Percentiles rank a stretch among this genome's conserved stretches.
Evolutionary conservation across 2,797 vertebrate species (phyloP).

Genomic region (Gymnopithys bicolor): DNA sequence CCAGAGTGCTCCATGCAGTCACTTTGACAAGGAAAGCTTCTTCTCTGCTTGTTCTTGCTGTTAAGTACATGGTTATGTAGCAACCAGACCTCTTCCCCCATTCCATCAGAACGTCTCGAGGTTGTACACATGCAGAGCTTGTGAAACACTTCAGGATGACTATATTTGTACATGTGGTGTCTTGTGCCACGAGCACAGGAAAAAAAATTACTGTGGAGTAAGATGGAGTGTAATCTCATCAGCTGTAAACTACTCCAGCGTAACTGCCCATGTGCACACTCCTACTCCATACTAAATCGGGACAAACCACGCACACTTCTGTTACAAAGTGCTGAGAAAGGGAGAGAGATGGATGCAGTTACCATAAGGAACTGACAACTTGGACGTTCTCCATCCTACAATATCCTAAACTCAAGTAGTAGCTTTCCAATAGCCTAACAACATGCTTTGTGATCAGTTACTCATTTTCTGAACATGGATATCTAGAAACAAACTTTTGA

Average conservation of each 20-base stretch:
- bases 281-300: conserved; percentile 6
- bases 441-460: neutral
- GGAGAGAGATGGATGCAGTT: neutral
- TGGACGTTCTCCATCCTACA: neutral
- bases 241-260: conserved; percentile 30
- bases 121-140: neutral
- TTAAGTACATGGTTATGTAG: neutral
- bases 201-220: conserved; percentile 7
- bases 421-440: neutral
- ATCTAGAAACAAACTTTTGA: neutral
- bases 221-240: neutral
- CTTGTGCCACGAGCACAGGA: neutral
- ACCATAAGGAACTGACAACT: neutral
- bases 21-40: neutral
- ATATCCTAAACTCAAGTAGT: neutral
- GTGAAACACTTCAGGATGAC: neutral
- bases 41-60: neutral
- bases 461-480: neutral
- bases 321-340: neutral
- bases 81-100: neutral
- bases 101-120: neutral
- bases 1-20: neutral
- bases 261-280: conserved; percentile 9
- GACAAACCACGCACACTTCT: conserved; percentile 1
- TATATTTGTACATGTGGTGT: neutral